Evolutionary conservation across 2,888 invertebrate species (phyloP).

Genomic region (Branchellion lobata): DNA sequence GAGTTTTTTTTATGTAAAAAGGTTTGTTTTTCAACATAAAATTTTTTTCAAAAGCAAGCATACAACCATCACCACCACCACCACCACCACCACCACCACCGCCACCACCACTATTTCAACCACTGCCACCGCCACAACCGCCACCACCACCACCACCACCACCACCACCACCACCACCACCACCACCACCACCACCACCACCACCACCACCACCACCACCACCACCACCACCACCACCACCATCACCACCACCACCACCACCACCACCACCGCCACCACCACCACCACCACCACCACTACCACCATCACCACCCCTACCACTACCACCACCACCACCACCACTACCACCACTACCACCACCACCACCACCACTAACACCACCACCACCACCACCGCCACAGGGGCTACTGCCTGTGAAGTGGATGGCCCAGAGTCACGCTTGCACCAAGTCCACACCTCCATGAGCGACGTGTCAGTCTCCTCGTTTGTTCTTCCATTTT

Average conservation of each 20-base stretch:
- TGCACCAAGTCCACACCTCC: slow-evolving; percentile 59
- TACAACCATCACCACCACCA: too few relatives aligned
- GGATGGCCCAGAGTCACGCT: slow-evolving; percentile 62
- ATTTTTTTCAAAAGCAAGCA: too few relatives aligned
- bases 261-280: slow-evolving; percentile 45
- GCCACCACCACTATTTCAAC: too few relatives aligned
- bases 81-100: too few relatives aligned
- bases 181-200: slow-evolving; percentile 24
- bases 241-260: slow-evolving; percentile 1
- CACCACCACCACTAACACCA: slow-evolving; percentile 4
- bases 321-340: slow-evolving; percentile 24
- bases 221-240: slow-evolving; percentile 11
- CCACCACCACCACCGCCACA: slow-evolving; percentile 56
- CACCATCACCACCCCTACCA: too few relatives aligned
- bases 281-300: slow-evolving; percentile 45
- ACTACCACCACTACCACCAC: slow-evolving; percentile 18
- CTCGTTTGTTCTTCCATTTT: too few relatives aligned
- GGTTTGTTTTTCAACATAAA: too few relatives aligned
- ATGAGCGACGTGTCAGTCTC: slow-evolving; percentile 60
- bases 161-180: slow-evolving; percentile 42
- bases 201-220: slow-evolving; percentile 6
- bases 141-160: slow-evolving; percentile 32
- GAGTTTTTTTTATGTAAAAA: too few relatives aligned
- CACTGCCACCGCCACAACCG: too few relatives aligned
- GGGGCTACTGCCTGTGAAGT: slow-evolving; percentile 65